Evolutionary conservation across 1,140 invertebrate genomes (phyloP), one percentile per base, ranked within the genome.

Genomic region (Goniozus legneri): DNA sequence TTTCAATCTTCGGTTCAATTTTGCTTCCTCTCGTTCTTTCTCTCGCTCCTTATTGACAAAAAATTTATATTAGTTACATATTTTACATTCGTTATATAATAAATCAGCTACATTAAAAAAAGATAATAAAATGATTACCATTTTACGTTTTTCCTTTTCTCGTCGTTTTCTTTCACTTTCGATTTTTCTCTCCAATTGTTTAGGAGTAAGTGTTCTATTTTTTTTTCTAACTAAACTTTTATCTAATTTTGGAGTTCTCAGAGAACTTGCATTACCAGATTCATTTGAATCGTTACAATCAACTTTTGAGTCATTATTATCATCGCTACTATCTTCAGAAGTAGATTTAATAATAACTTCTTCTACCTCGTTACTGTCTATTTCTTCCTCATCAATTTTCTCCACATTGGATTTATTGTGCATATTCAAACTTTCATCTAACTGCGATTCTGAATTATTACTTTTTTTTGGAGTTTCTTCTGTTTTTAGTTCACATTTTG

Each of bases 101-200:
- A n/a, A 35, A 47, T 35, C n/a, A n/a, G n/a, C n/a, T 51, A 30
- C 14, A 33, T 19, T 16, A 41, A 44, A 58, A 37, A 36, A 30
- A 10, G 1, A 20, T n/a, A 15, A 16, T 13, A 8, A n/a, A 20
- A 40, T 3, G 2, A 8, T 1, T n/a, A 80, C 82, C 35, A 69
- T 62, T 63, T 56, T 78, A 44, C 77, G 67, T 44, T 75, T 76
- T 58, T 80, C 75, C 49, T 76, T 81, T 44, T 80, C 79, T 49
- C 83, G 80, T n/a, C 69, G 69, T 50, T 75, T 79, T 56, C 77
- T 80, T 20, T 54, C 60, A 8, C 65, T 73, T 56, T 78, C 79
- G n/a, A 71, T 44, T 36, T 56, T 60, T 44, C 77, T 79, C 52
- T 69, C 64, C 2, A 69, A 7, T 44, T 73, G 69, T 44, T 69